Base-by-base conservation (phyloP, 2,888 invertebrate genomes). In the Melipona beecheii region DNA sequence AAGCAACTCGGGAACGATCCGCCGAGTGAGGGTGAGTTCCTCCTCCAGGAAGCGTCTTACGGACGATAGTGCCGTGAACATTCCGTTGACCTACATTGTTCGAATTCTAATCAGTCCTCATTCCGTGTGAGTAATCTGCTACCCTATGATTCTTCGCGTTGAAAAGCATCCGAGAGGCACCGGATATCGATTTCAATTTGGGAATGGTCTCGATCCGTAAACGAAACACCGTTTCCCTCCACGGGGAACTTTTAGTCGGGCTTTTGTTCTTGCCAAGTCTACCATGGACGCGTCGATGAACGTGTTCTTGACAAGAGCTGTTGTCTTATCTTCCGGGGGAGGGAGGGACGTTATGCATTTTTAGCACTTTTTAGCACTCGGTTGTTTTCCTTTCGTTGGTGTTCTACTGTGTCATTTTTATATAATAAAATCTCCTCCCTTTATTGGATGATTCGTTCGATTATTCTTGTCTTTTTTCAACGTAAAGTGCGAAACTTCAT, bases 31-130 rank as follows among this genome's bases (percentile, higher is more conserved):
- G 58, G 27, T 36, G 43, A 43, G 43, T 2, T 43, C 9, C 43
- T 69, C 62, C 68, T 31, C 31, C 52, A 21, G 58, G 60, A 83
- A 60, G 72, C 60, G 80, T 83, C 75, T 77, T 83, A 83, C 68
- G 60, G 66, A 75, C 69, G 86, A 79, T 77, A 74, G 73, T 84
- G 82, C 86, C 82, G 83, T 79, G 83, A 85, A 85, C 81, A 86
- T 87, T 85, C 87, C 78, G 75, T 73, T 85, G 89, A 88, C 86
- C 89, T 83, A 85, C 82, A 88, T 90, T 84, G 83, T 83, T 90
- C 81, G 86, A 87, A 91, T 90, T 90, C 89, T 91, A 91, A 91
- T 91, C 90, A 88, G 89, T 86, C 87, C 86, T 86, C 89, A 77
- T 89, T 91, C 85, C 89, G 78, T 86, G 75, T 81, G 84, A 86